These are phyloP conservation scores for Axea sp. DNA, from an alignment of 2,888 invertebrate species.

Conservation along the genomic window DNA sequence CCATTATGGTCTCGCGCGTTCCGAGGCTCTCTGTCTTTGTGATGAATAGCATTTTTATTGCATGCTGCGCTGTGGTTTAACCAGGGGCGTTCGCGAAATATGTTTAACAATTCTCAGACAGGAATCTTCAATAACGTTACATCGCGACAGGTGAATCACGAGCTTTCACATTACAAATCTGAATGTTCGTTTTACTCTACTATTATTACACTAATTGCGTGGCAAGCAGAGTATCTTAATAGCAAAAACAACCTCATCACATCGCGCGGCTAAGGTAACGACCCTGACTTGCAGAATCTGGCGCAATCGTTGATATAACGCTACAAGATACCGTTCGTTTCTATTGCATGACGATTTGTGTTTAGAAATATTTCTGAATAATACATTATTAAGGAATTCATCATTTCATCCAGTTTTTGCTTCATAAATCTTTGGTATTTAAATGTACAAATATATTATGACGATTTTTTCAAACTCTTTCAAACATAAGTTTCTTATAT, in stretches of 20 bases:
- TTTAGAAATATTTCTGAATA: slow-evolving; percentile 49
- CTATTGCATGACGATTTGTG: slow-evolving; percentile 33
- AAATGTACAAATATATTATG: too few species aligned
- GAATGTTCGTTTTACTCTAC: slow-evolving; percentile 54
- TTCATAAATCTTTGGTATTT: too few species aligned
- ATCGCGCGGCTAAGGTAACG: slow-evolving; percentile 50
- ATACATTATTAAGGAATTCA: too few species aligned
- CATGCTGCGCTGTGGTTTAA: slow-evolving; percentile 9
- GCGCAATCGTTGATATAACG: slow-evolving; percentile 57
- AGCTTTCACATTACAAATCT: slow-evolving; percentile 55
- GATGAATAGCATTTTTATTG: slow-evolving; percentile 42
- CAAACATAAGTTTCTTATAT: too few species aligned
- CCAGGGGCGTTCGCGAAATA: slow-evolving; percentile 32
- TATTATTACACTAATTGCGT: slow-evolving; percentile 61
- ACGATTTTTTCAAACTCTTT: too few species aligned
- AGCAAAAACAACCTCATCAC: slow-evolving; percentile 62
- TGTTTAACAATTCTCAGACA: slow-evolving; percentile 23
- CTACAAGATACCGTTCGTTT: slow-evolving; percentile 50
- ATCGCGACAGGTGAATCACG: slow-evolving; percentile 57
- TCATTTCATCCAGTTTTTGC: too few species aligned
- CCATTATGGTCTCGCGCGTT: slow-evolving; percentile 3
- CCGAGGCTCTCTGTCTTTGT: slow-evolving; percentile 8
- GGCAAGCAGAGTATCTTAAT: slow-evolving; percentile 49
- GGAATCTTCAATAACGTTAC: slow-evolving; percentile 44
- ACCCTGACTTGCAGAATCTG: slow-evolving; percentile 61